A percentile compares a stretch with the other conserved stretches of the same genome.
Evolutionary conservation across 1,140 invertebrate genomes (phyloP).

Genomic region (Steinernema feltiae): DNA sequence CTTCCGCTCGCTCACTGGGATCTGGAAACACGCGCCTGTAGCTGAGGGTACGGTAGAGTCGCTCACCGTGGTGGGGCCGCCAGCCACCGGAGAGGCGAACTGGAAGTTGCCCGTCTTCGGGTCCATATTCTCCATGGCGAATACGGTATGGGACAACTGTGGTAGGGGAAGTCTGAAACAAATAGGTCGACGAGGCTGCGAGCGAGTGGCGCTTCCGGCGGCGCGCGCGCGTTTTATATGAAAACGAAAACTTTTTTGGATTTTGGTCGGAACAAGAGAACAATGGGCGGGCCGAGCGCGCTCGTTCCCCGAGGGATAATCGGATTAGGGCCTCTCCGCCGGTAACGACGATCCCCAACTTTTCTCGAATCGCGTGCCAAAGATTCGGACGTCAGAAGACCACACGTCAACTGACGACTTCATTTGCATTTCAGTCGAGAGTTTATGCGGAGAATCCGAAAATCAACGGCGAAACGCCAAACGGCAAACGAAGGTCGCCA

Average conservation of each 20-base stretch:
- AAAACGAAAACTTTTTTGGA: background rate
- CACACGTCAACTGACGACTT: too few relatives aligned
- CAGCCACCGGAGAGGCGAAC: background rate
- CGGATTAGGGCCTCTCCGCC: background rate
- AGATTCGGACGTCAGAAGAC: too few relatives aligned
- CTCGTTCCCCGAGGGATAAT: background rate
- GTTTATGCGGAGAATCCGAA: too few relatives aligned
- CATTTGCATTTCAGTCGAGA: too few relatives aligned
- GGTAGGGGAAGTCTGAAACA: background rate
- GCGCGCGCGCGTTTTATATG: background rate
- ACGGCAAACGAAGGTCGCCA: too few relatives aligned
- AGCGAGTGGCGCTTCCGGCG: background rate
- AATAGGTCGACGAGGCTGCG: background rate
- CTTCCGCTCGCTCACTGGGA: background rate
- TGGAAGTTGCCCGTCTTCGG: constrained; percentile 10
- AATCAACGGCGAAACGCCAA: too few relatives aligned
- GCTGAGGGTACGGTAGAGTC: background rate
- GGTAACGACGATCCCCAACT: background rate
- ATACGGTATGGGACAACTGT: background rate
- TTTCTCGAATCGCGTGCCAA: background rate
- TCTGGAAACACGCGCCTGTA: background rate
- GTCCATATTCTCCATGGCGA: constrained; percentile 11
- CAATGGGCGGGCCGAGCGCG: constrained; percentile 6
- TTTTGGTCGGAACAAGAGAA: constrained; percentile 12
- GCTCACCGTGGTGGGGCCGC: background rate